Conservation (phyloP, 2,888 invertebrate species). For the Bellardia bayeri region DNA sequence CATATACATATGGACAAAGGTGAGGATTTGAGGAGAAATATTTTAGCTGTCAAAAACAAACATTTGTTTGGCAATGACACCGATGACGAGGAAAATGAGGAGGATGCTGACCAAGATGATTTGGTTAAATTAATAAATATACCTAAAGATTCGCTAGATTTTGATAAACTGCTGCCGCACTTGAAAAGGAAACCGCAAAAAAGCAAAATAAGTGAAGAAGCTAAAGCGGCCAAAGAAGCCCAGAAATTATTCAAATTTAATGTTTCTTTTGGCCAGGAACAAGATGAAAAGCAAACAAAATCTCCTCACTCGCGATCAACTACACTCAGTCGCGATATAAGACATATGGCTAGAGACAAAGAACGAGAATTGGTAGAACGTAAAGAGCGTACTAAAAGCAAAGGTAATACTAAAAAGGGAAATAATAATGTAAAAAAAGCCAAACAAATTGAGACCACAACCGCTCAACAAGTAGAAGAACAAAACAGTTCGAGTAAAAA, state of each 20-base stretch:
- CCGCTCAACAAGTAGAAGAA: not conserved
- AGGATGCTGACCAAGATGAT: slow-evolving; percentile 55
- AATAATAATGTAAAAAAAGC: not conserved
- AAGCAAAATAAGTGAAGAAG: slow-evolving; percentile 14
- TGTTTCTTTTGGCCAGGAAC: slow-evolving; percentile 52
- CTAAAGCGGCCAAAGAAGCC: slow-evolving; percentile 39
- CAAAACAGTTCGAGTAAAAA: not conserved
- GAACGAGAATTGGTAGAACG: slow-evolving; percentile 13
- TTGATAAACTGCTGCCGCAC: slow-evolving; percentile 73
- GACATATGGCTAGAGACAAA: slow-evolving; percentile 63
- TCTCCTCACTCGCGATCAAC: not conserved
- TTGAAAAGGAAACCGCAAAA: slow-evolving; percentile 27
- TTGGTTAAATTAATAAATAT: slow-evolving; percentile 67
- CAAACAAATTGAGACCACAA: not conserved
- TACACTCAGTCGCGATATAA: slow-evolving; percentile 61
- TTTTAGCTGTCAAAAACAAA: slow-evolving; percentile 60
- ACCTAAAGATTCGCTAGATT: slow-evolving; percentile 71
- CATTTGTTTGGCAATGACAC: slow-evolving; percentile 71
- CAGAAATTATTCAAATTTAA: slow-evolving; percentile 64
- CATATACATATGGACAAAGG: slow-evolving; percentile 51
- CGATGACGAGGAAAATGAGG: slow-evolving; percentile 60
- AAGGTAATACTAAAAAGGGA: not conserved
- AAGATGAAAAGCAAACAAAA: slow-evolving; percentile 22
- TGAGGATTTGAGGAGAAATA: slow-evolving; percentile 39
- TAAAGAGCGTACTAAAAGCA: not conserved